Base-by-base conservation (phyloP, 2,888 invertebrate species). In the Heliothis peltigera region DNA sequence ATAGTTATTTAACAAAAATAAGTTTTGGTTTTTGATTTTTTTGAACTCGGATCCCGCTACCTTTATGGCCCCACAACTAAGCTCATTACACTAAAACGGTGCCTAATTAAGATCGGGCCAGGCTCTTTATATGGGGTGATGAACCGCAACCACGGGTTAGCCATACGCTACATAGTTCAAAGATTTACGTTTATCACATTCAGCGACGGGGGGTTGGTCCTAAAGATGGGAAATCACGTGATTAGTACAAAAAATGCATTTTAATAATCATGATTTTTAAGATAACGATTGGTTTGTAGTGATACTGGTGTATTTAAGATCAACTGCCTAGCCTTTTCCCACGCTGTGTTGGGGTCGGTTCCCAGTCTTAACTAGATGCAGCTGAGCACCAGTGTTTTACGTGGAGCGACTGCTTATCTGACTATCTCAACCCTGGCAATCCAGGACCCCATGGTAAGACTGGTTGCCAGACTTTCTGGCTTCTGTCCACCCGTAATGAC, bases 71-170 rank as follows among this genome's bases (percentile, higher is more conserved):
- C 62, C 10, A 75, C 71, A 60, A 42, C 55, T 75, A 69, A 73
- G 76, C 85, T 86, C 85, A 87, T 87, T 87, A 86, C 85, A 84
- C 81, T 84, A 85, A 86, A 85, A 82, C 69, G 76, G 52, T 70
- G 64, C 74, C 84, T 87, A 87, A 87, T 87, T 87, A 87, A 86
- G 86, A 82, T 76, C 81, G 76, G 79, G 79, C 71, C 73, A 79
- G 79, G 75, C 67, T 73, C 88, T 87, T 63, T 87, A 87, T 89
- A 89, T 67, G 88, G 90, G 76, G 76, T 84, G 85, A 85, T 85
- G 84, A 80, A 75, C 80, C 69, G 72, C 76, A 57, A 48, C 62
- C 49, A 57, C 46, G 10, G 73, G 75, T 75, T 66, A 73, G 59
- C 66, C 61, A 79, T 72, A 79, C 69, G 61, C 70, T 69, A 69